Base-by-base conservation (phyloP, 2,797 vertebrate species). In the Cossypha polioptera region DNA sequence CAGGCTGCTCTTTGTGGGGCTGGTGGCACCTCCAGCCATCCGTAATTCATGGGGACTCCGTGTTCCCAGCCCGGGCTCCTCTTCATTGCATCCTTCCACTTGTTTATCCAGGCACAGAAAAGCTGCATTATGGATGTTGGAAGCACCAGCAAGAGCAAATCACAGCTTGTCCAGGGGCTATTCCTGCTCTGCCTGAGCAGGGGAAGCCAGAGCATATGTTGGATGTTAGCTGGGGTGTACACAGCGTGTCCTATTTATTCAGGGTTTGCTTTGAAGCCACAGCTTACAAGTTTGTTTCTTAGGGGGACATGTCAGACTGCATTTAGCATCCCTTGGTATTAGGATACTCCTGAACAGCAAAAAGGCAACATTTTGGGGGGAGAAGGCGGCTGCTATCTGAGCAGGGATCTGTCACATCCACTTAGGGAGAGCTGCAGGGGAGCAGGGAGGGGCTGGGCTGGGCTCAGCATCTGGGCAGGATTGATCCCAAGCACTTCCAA, bases 301-400 rank as follows among this genome's bases (percentile, higher is more conserved):
- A 97, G 98, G 99, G 99, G 99, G 98, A 99, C 98, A 99, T 99
- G 99, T 99, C 99, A 99, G 99, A 98, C 98, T 98, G 98, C 98
- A 99, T 99, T 99, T 99, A 98, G 98, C 98, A 98, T 98, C 98
- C 91, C 96, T 96, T 98, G 98, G 98, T 98, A 98, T 98, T 98
- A 97, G 98, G 98, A 98, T 99, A 99, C 98, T 98, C 98, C 98
- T 98, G 98, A 98, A 98, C 94, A 98, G 99, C 98, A 99, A 98
- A 98, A 98, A 99, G 98, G 98, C 99, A 99, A 98, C 97, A 97
- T 98, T 98, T 98, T 98, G 81, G 92, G 98, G 97, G 98, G 97
- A 98, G 98, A 98, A 98, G 55, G 97, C 63, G 98, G 98, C 98
- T 98, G 98, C 98, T 98, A 98, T 98, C 97, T 98, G 98, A 99